Conservation (phyloP, 2,797 vertebrate species). For the Anabacerthia variegaticeps region DNA sequence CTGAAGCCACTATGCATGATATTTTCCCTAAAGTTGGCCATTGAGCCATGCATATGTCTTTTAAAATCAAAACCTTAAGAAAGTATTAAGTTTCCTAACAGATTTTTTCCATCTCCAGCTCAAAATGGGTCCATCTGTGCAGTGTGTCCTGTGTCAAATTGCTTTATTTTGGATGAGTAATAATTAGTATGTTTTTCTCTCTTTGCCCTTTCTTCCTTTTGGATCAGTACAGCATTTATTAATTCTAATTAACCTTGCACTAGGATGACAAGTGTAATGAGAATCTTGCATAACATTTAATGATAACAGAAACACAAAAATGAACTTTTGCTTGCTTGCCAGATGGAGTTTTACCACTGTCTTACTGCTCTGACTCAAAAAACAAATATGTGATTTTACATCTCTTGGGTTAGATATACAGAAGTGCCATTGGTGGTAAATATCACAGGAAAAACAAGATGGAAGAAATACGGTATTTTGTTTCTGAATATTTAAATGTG, state of each 20-base stretch:
- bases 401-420: background rate
- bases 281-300: constrained; percentile 50
- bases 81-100: background rate
- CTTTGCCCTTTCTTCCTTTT: constrained; percentile 45
- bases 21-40: background rate
- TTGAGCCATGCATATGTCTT: background rate
- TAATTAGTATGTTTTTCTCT: constrained; percentile 47
- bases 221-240: constrained; percentile 48
- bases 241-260: constrained; percentile 64
- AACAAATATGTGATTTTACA: background rate
- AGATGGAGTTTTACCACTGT: constrained; percentile 54
- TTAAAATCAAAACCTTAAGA: background rate
- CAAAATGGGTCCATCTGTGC: constrained; percentile 33
- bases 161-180: constrained; percentile 33
- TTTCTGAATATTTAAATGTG: background rate
- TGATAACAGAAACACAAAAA: constrained; percentile 48
- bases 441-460: background rate
- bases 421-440: background rate
- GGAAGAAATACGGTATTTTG: background rate
- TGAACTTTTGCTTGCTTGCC: constrained; percentile 11
- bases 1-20: background rate
- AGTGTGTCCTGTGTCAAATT: background rate
- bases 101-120: background rate
- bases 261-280: constrained; percentile 51
- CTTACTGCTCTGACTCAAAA: constrained; percentile 18